Conservation (phyloP, 2,113 vertebrate species). For the Strix aluco region DNA sequence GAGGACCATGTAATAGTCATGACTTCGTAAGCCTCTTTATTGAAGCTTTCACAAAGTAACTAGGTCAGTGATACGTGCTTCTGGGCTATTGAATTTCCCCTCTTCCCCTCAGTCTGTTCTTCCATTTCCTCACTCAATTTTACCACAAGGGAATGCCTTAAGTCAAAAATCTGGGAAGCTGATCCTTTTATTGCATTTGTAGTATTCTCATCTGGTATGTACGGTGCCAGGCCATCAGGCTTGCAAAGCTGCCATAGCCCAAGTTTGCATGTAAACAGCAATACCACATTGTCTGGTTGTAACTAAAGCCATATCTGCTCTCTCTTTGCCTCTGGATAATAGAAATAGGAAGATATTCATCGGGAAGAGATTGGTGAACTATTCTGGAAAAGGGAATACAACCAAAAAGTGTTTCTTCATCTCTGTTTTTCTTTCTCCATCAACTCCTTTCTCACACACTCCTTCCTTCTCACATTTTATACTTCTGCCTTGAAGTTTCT, state of each 20-base stretch:
- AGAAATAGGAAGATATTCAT: background rate
- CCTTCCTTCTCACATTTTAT: background rate
- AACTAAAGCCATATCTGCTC: conserved; percentile 12
- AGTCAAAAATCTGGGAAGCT: conserved; percentile 50
- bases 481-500: background rate
- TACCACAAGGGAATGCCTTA: conserved; percentile 45
- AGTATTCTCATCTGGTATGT: conserved; percentile 11
- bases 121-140: conserved; percentile 35
- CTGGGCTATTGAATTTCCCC: conserved; percentile 28
- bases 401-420: background rate
- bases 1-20: conserved; percentile 56
- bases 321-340: background rate
- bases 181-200: conserved; percentile 43
- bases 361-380: background rate
- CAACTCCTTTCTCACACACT: background rate
- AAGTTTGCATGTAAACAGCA: conserved; percentile 17
- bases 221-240: background rate
- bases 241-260: background rate
- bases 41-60: conserved; percentile 43
- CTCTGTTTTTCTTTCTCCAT: background rate
- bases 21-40: conserved; percentile 56
- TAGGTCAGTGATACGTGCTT: conserved; percentile 19
- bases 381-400: background rate
- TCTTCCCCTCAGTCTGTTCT: conserved; percentile 19
- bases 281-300: conserved; percentile 1